phyloP scores from a whole-genome alignment of 2,888 invertebrate genomes.

The Tanytarsus gracilentus region DNA sequence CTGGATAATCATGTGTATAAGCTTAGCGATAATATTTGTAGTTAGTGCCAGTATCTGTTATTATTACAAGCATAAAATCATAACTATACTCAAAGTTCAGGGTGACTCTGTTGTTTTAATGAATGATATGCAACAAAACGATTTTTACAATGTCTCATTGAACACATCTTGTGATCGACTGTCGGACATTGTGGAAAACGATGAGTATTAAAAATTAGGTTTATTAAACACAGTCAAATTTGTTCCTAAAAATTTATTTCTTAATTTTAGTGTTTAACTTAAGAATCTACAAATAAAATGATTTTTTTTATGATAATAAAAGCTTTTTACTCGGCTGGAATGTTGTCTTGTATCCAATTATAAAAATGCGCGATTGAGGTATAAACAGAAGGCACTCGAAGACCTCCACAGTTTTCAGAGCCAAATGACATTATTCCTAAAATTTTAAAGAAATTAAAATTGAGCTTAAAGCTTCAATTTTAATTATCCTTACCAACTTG shows the following conservation, averaged over 20 bases:
- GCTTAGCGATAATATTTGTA: too few relatives aligned
- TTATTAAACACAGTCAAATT: background rate
- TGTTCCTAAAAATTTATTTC: background rate
- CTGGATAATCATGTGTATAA: too few relatives aligned
- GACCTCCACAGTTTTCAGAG: constrained; percentile 64
- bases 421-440: constrained; percentile 75
- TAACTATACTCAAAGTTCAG: background rate
- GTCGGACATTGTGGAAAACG: background rate
- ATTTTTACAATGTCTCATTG: background rate
- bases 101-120: background rate
- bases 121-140: background rate
- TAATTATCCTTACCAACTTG: too few relatives aligned
- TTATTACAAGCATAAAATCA: constrained; percentile 12
- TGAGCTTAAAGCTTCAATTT: constrained; percentile 48
- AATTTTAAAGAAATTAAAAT: too few relatives aligned
- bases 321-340: constrained; percentile 43
- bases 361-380: constrained; percentile 65
- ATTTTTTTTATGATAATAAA: too few relatives aligned
- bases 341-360: constrained; percentile 66
- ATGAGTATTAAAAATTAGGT: background rate
- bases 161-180: background rate
- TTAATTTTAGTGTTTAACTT: background rate
- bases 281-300: background rate
- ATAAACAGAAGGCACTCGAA: constrained; percentile 67
- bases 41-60: background rate